Evolutionary conservation across 2,888 invertebrate genomes (phyloP).

Genomic region (Rhynchonema sp.): DNA sequence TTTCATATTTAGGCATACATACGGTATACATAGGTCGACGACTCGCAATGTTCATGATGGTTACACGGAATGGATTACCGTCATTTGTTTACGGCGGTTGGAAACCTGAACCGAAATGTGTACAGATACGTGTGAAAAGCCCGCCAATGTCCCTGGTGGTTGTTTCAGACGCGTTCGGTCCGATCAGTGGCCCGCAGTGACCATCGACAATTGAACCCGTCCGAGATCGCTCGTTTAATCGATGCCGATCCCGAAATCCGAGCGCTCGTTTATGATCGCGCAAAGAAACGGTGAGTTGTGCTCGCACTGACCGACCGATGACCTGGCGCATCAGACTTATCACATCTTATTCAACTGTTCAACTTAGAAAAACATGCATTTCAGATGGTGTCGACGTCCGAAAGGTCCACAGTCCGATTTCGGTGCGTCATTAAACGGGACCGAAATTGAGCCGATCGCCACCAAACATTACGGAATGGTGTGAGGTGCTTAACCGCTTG

Average conservation of each 20-base stretch:
- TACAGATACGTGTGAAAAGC: too few species aligned
- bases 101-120: too few species aligned
- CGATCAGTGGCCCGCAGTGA: slow-evolving; percentile 29
- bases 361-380: neutral
- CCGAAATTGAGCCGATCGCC: neutral
- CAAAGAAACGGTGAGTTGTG: neutral
- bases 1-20: too few species aligned
- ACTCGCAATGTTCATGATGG: too few species aligned
- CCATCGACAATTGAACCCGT: slow-evolving; percentile 33
- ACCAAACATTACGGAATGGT: neutral
- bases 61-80: too few species aligned
- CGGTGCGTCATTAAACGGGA: neutral
- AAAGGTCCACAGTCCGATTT: neutral
- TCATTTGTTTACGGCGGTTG: too few species aligned
- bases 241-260: slow-evolving; percentile 32
- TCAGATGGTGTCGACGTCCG: neutral
- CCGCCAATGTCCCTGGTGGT: too few species aligned
- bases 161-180: slow-evolving; percentile 27
- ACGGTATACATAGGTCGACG: too few species aligned
- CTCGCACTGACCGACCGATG: neutral
- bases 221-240: slow-evolving; percentile 30
- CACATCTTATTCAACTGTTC: neutral
- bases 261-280: slow-evolving; percentile 19
- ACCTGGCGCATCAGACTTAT: neutral
- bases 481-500: neutral